phyloP scores from a whole-genome alignment of 1,140 invertebrate species.

The Onthophagus taurus region DNA sequence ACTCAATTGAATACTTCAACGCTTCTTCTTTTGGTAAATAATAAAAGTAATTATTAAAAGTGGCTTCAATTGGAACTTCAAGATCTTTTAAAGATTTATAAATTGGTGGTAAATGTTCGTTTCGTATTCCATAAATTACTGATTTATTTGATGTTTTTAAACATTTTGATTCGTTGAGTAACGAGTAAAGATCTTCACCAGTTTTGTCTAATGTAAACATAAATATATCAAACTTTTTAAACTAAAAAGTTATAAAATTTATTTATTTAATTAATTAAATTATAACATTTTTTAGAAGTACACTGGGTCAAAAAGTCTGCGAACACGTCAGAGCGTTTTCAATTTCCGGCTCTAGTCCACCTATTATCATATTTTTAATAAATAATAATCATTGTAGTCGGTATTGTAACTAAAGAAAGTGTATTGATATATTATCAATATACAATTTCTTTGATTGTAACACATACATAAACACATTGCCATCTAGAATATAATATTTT shows the following conservation, averaged over 20 bases:
- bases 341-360: not conserved
- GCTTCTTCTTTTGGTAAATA: conserved; percentile 2
- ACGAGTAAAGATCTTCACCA: not conserved
- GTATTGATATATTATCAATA: no score
- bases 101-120: not conserved
- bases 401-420: not conserved
- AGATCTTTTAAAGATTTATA: not conserved
- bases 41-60: conserved; percentile 1
- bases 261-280: not conserved
- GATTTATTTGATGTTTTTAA: not conserved
- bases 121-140: conserved; percentile 3
- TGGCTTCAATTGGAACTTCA: not conserved
- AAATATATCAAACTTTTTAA: conserved; percentile 3
- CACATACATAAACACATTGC: no score
- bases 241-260: not conserved
- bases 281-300: no score
- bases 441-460: no score
- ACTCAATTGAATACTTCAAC: conserved; percentile 2
- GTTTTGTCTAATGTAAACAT: conserved; percentile 7
- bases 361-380: not conserved
- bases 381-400: not conserved
- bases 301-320: no score
- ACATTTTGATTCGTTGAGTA: conserved; percentile 4
- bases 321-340: not conserved
- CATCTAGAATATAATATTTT: no score